These are phyloP conservation scores for Neofelis nebulosa DNA, from an alignment of 2,113 vertebrate genomes.

Conservation along the genomic window DNA sequence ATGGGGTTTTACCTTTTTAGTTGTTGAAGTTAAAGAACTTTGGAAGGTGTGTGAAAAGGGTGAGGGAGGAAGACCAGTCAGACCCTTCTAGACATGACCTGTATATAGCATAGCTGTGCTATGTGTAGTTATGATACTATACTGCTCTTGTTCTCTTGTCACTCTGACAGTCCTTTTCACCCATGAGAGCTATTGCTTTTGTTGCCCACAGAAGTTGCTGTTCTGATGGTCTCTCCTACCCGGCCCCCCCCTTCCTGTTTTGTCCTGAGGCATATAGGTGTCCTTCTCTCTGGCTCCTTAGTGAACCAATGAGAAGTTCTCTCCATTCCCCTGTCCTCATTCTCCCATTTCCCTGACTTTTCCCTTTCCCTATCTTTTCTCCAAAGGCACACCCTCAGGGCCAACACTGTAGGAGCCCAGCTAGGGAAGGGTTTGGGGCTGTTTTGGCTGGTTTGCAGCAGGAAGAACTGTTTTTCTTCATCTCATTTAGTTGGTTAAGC, in stretches of 20 bases:
- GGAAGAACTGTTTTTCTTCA: neutral
- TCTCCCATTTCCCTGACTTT: neutral
- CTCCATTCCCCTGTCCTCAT: neutral
- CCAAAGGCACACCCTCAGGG: neutral
- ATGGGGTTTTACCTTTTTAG: slow-evolving; percentile 11
- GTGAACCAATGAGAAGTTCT: neutral
- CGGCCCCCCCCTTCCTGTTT: neutral
- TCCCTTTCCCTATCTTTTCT: neutral
- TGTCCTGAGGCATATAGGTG: neutral
- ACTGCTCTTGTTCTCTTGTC: neutral
- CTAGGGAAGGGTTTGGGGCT: neutral
- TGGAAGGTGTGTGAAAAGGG: neutral
- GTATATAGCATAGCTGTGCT: neutral
- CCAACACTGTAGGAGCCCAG: neutral
- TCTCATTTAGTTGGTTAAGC: neutral
- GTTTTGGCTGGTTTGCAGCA: neutral
- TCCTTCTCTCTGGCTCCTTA: neutral
- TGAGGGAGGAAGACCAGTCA: neutral
- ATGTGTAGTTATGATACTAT: neutral
- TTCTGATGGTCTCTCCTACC: neutral
- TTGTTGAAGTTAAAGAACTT: neutral
- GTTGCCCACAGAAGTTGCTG: neutral
- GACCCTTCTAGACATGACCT: neutral
- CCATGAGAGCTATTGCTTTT: neutral
- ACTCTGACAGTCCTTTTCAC: neutral